Percentiles rank a stretch among this genome's conserved stretches.
phyloP scores from a whole-genome alignment of 2,113 vertebrate genomes.

The Egretta garzetta region DNA sequence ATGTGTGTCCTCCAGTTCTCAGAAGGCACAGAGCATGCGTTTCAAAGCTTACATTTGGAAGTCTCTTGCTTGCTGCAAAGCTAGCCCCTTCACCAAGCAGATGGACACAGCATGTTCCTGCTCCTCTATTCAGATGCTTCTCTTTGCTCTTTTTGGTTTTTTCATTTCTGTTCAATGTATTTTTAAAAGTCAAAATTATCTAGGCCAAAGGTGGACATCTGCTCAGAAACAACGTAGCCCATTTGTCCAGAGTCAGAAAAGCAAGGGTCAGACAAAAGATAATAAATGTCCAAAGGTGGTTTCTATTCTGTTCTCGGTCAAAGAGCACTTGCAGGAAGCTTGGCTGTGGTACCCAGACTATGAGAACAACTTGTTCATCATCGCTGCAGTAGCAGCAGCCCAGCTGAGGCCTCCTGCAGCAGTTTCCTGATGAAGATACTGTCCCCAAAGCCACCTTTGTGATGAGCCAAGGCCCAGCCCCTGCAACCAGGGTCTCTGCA shows the following conservation, averaged over 20 bases:
- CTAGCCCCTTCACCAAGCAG: not conserved
- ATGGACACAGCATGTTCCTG: not conserved
- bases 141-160: not conserved
- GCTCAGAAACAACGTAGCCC: not conserved
- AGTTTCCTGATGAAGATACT: not conserved
- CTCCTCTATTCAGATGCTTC: not conserved
- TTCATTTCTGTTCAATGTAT: not conserved
- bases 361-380: not conserved
- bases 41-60: not conserved
- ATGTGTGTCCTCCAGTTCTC: accelerated
- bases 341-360: not conserved
- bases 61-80: not conserved
- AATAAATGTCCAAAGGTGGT: not conserved
- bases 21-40: accelerated
- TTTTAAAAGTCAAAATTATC: not conserved
- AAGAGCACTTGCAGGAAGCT: not conserved
- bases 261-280: not conserved
- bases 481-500: not conserved
- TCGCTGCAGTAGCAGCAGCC: accelerated
- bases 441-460: not conserved
- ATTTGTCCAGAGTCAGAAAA: not conserved
- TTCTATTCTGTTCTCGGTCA: not conserved
- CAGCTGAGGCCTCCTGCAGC: not conserved
- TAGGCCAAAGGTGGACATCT: not conserved
- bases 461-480: not conserved